Base-by-base conservation (phyloP, 2,797 vertebrate genomes). In the Epinephelus coioides region DNA sequence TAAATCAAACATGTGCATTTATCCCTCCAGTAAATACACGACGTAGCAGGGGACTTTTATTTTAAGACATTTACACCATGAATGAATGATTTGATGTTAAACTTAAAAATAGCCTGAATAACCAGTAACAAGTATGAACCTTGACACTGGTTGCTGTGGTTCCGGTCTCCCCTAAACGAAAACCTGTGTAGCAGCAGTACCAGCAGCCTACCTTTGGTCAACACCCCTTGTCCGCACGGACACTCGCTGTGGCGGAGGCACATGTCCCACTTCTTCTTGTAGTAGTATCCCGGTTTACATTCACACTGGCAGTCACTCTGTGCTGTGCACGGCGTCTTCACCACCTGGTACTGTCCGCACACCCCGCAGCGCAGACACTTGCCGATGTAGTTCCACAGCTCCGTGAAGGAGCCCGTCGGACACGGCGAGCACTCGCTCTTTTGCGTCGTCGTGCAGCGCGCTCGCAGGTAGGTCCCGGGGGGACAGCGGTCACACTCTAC, bases 341-440 rank as follows among this genome's bases (percentile, higher is more conserved):
- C 73, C 17, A 83, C 81, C 86, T 94, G 83, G 21, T 92, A 75
- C 1, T 60, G 46, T 0, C 54, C 71, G 65, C 95, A 96, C 2
- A 57, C n/a, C 0, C 76, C 54, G 75, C 95, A 96, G 11, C 91
- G 83, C 2, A 95, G 79, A 14, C 95, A 96, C 10, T 65, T 80
- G 0, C 10, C 0, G 11, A 95, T 86, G 79, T 92, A 84, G 70
- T 96, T 96, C 93, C 92, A 95, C 30, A 88, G 71, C 82, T 86
- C 86, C 0, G 95, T 96, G 90, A 84, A 96, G 0, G 92, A 90
- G 3, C 92, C 92, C 0, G 3, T 0, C 0, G 76, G 81, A n/a
- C 95, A 96, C 1, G 15, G 69, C 0, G 50, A 76, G 69, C 95
- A 96, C 0, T 51, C 38, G 27, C 88, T 94, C 3, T 7, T 19